These are phyloP conservation scores for Climacteris rufus DNA, from an alignment of 2,113 vertebrate species.

Conservation along the genomic window DNA sequence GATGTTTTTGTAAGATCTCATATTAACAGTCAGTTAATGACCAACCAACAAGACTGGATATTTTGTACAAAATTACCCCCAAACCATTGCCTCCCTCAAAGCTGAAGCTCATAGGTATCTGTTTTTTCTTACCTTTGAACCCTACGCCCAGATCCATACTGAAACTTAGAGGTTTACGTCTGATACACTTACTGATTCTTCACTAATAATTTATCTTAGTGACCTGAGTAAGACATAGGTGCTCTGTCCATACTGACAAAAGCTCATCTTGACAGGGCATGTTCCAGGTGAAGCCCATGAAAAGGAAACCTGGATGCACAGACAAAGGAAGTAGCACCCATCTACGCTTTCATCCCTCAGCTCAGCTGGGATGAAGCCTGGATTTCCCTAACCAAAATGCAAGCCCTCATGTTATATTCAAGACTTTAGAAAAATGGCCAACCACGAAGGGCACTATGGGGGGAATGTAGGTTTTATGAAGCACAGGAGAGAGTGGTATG, in stretches of 20 bases:
- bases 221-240: not conserved
- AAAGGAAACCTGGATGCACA: not conserved
- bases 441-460: not conserved
- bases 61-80: not conserved
- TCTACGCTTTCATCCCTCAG: not conserved
- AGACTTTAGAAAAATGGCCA: not conserved
- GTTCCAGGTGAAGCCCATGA: not conserved
- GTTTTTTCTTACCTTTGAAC: not conserved
- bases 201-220: not conserved
- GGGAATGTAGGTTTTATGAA: not conserved
- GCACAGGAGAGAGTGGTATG: no score
- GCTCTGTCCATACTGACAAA: not conserved
- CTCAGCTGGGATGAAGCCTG: not conserved
- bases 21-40: slow-evolving; percentile 11
- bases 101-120: not conserved
- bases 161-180: not conserved
- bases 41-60: not conserved
- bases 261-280: not conserved
- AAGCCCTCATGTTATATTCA: not conserved
- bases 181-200: not conserved
- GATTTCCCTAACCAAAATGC: not conserved
- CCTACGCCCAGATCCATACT: not conserved
- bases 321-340: not conserved
- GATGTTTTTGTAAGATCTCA: not conserved
- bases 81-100: not conserved